Conservation (phyloP, 2,113 vertebrate species). For the Siniperca chuatsi region DNA sequence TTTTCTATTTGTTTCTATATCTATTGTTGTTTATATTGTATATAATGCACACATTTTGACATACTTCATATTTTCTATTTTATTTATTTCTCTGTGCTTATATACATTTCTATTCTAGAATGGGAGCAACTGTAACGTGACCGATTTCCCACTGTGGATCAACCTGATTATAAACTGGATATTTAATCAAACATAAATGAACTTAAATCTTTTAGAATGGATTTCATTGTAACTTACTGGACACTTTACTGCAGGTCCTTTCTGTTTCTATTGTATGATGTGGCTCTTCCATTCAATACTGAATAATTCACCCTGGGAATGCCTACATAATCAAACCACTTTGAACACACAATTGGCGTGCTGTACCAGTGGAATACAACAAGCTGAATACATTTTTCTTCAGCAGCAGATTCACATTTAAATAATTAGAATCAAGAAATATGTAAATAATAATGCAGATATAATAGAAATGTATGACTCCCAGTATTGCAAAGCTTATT, state of each 20-base stretch:
- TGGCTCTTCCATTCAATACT: not conserved
- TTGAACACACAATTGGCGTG: no score
- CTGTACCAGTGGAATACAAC: not conserved
- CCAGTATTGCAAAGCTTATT: not conserved
- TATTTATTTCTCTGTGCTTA: no score
- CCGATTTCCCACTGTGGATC: no score
- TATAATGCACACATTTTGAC: no score
- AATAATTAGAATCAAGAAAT: not conserved
- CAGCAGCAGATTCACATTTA: not conserved
- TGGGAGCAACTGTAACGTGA: no score
- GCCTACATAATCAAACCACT: not conserved
- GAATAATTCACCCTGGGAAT: not conserved
- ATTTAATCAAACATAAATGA: not conserved
- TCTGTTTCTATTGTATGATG: not conserved
- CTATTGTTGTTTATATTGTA: no score
- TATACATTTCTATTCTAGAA: no score
- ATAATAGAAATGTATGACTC: not conserved
- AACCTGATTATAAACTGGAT: not conserved
- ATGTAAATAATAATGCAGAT: not conserved
- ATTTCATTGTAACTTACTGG: not conserved
- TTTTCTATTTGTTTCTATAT: no score
- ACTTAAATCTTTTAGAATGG: not conserved
- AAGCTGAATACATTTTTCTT: not conserved
- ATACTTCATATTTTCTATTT: no score
- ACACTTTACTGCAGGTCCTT: not conserved